phyloP scores from a whole-genome alignment of 2,797 vertebrate genomes.

The Tangara arthus region DNA sequence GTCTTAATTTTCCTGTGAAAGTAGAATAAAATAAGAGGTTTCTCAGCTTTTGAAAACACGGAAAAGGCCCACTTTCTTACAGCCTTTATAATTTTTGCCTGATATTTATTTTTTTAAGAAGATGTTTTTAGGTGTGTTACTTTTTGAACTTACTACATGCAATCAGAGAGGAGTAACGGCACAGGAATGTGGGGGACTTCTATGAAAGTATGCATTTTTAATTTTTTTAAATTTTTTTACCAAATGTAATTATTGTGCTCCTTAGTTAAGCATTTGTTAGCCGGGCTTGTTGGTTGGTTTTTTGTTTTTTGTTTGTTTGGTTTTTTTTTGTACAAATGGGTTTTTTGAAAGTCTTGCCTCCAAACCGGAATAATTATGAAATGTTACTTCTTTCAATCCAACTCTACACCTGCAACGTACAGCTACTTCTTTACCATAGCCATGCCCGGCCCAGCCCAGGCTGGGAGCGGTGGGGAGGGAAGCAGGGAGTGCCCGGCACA shows the following conservation, averaged over 20 bases:
- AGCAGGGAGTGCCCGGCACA: neutral
- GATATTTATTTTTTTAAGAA: neutral
- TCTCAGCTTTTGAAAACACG: neutral
- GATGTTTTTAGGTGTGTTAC: neutral
- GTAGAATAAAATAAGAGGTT: neutral
- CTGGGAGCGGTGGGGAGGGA: neutral
- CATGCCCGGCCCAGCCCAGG: neutral
- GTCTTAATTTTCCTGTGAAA: neutral
- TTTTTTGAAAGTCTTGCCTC: neutral
- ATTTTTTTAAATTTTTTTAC: neutral
- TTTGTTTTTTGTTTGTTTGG: neutral
- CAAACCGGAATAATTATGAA: neutral
- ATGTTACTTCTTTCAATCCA: neutral
- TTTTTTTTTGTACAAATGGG: neutral
- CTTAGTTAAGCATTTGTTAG: neutral
- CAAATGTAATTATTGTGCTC: neutral
- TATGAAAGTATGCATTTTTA: neutral
- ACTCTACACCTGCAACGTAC: neutral
- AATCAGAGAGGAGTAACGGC: neutral
- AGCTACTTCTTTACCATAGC: neutral
- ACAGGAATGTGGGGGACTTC: neutral
- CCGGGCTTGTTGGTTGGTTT: neutral
- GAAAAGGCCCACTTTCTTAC: neutral
- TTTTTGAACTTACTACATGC: neutral
- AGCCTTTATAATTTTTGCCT: neutral